phyloP scores from a whole-genome alignment of 1,140 invertebrate genomes.

The Coenobita brevimanus region DNA sequence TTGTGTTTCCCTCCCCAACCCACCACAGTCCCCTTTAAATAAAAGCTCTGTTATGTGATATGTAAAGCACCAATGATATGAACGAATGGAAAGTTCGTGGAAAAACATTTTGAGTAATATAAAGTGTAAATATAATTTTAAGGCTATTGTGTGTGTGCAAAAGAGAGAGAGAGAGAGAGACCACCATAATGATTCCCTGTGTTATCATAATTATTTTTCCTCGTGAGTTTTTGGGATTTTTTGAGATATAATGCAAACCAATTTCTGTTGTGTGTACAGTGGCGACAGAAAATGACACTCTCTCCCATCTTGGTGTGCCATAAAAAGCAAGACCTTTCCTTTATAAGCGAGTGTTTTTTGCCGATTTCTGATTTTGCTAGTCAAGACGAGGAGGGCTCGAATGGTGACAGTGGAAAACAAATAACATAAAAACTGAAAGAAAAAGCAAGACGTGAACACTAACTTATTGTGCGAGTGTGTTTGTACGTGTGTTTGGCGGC shows the following conservation, averaged over 20 bases:
- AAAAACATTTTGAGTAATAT: constrained; percentile 48
- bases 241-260: constrained; percentile 1
- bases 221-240: constrained; percentile 26
- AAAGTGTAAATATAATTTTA: constrained; percentile 64
- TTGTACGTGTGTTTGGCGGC: constrained; percentile 21
- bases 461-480: neutral
- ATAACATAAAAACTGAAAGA: neutral
- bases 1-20: neutral
- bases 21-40: no score
- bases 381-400: constrained; percentile 38
- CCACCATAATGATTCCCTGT: constrained; percentile 10
- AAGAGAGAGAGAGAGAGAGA: no score
- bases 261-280: constrained; percentile 57
- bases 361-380: constrained; percentile 32
- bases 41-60: constrained; percentile 64
- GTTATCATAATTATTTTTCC: no score
- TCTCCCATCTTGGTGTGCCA: constrained; percentile 63
- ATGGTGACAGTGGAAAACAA: constrained; percentile 6
- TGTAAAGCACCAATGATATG: constrained; percentile 60
- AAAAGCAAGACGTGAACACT: constrained; percentile 7
- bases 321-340: constrained; percentile 42
- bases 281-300: constrained; percentile 28
- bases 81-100: constrained; percentile 18
- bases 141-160: constrained; percentile 58
- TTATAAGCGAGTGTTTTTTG: constrained; percentile 43